These are phyloP conservation scores for Solea senegalensis DNA, from an alignment of 2,113 vertebrate genomes.

Conservation along the genomic window DNA sequence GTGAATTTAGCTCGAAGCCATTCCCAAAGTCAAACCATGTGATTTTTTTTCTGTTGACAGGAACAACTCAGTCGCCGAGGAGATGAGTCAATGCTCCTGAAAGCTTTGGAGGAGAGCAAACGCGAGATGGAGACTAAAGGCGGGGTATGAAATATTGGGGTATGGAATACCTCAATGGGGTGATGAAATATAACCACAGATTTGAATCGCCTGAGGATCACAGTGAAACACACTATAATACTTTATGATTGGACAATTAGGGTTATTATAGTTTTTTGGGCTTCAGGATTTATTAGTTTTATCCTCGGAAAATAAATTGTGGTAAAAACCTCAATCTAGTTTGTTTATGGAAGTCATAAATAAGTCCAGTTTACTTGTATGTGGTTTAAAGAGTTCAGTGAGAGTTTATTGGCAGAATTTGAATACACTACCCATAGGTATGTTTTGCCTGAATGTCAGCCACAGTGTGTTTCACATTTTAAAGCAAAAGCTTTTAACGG, in stretches of 20 bases:
- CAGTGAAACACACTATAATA: not conserved
- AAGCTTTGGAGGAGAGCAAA: constrained; percentile 82
- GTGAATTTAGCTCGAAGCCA: constrained; percentile 44
- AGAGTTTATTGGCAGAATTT: too few relatives aligned
- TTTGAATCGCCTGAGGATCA: not conserved
- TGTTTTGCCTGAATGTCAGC: too few relatives aligned
- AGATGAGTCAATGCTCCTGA: constrained; percentile 86
- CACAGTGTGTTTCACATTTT: too few relatives aligned
- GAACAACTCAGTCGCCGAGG: constrained; percentile 88
- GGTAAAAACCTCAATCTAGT: not conserved
- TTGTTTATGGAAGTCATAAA: not conserved
- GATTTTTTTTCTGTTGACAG: constrained; percentile 77
- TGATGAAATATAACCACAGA: constrained; percentile 14
- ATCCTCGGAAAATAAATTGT: not conserved
- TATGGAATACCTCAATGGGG: constrained; percentile 47
- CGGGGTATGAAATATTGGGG: constrained; percentile 78
- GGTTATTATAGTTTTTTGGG: too few relatives aligned
- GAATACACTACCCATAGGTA: too few relatives aligned
- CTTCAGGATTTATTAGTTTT: not conserved
- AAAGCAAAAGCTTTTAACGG: too few relatives aligned
- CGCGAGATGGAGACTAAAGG: constrained; percentile 79
- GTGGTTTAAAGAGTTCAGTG: too few relatives aligned
- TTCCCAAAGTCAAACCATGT: constrained; percentile 47
- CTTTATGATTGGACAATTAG: not conserved
- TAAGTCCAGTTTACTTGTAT: not conserved